Percentiles rank a stretch among this genome's conserved stretches.
These are phyloP conservation scores for Nannospalax galili DNA, from an alignment of 2,113 vertebrate genomes.

Conservation along the genomic window DNA sequence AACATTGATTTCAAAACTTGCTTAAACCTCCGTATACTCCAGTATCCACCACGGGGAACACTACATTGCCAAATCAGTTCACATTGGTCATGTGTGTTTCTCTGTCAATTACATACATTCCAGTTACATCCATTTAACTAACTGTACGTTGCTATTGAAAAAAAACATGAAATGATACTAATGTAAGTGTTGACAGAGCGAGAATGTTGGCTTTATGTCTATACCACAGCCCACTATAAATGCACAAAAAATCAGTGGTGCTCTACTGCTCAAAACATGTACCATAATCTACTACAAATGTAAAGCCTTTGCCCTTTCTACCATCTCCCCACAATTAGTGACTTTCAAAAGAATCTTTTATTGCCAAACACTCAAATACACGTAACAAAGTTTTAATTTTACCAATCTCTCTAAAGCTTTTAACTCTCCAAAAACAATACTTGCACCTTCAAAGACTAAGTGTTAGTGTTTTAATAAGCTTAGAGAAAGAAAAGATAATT, in stretches of 20 bases:
- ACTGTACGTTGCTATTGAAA: constrained; percentile 66
- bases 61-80: constrained; percentile 49
- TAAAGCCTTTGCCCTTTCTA: constrained; percentile 11
- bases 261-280: background rate
- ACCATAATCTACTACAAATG: constrained; percentile 10
- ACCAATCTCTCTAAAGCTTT: constrained; percentile 66
- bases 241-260: background rate
- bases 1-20: constrained; percentile 49
- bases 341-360: constrained; percentile 63
- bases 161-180: constrained; percentile 66
- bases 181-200: constrained; percentile 50
- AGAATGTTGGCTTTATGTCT: constrained; percentile 50
- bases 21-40: constrained; percentile 28
- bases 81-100: constrained; percentile 40
- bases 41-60: constrained; percentile 36
- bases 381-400: constrained; percentile 61
- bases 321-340: constrained; percentile 43
- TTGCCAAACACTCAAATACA: constrained; percentile 56
- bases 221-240: constrained; percentile 17
- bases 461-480: constrained; percentile 66
- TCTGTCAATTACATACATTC: background rate
- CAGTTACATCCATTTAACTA: constrained; percentile 59
- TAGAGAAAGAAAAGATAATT: constrained; percentile 71
- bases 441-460: constrained; percentile 56
- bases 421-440: constrained; percentile 63